A percentile compares a stretch with the other conserved stretches of the same genome.
Evolutionary conservation across 2,797 vertebrate genomes (phyloP).

Genomic region (Brachyalestes nurse): DNA sequence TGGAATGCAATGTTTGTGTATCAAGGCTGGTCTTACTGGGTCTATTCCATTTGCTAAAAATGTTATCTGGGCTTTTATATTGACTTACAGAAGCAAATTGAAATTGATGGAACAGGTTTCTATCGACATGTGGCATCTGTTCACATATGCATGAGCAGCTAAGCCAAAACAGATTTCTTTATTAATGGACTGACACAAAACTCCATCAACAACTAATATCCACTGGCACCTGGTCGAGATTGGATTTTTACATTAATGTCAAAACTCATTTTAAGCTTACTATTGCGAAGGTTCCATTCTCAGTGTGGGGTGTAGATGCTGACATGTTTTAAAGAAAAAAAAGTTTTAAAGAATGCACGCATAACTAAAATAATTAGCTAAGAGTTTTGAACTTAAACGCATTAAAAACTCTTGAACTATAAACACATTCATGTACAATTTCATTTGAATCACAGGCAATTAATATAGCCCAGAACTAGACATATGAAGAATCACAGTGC

Average conservation of each 20-base stretch:
- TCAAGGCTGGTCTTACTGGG: conserved; percentile 58
- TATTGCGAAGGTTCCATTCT: conserved; percentile 44
- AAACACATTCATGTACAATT: neutral
- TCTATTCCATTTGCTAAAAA: conserved; percentile 72
- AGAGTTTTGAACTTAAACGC: neutral
- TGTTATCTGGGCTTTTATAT: conserved; percentile 73
- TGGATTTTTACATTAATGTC: conserved; percentile 84
- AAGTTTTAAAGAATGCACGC: neutral
- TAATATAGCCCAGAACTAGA: neutral
- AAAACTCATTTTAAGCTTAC: conserved; percentile 74
- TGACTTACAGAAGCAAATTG: conserved; percentile 71
- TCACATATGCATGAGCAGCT: conserved; percentile 78
- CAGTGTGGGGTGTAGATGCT: conserved; percentile 19
- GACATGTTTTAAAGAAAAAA: conserved; percentile 4
- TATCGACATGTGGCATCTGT: conserved; percentile 81
- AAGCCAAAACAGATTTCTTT: conserved; percentile 75
- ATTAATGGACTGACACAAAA: conserved; percentile 80
- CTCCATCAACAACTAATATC: conserved; percentile 76
- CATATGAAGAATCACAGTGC: neutral
- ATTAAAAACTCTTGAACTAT: too few relatives aligned
- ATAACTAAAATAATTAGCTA: neutral
- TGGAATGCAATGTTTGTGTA: conserved; percentile 68
- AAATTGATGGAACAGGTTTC: conserved; percentile 83
- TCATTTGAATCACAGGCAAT: neutral
- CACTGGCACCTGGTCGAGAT: conserved; percentile 78